phyloP scores from a whole-genome alignment of 2,113 vertebrate species.

The Steatornis caripensis region DNA sequence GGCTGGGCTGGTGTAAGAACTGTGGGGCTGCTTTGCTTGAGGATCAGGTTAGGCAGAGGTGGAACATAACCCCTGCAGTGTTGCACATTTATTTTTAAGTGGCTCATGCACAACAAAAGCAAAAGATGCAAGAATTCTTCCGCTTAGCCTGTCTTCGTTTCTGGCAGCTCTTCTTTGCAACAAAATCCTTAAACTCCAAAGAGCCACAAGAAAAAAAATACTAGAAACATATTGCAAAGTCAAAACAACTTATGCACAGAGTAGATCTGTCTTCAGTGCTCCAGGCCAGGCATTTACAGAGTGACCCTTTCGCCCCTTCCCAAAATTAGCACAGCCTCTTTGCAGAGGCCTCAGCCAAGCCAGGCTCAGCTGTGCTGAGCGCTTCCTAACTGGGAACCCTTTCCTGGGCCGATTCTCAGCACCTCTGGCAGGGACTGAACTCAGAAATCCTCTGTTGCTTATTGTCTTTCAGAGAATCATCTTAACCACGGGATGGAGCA shows the following conservation, averaged over 20 bases:
- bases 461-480: not conserved
- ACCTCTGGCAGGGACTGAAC: not conserved
- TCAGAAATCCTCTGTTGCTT: not conserved
- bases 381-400: conserved; percentile 36
- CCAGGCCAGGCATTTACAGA: conserved; percentile 6
- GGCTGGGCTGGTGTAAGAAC: not conserved
- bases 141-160: not conserved
- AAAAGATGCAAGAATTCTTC: not conserved
- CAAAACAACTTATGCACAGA: not conserved
- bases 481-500: not conserved
- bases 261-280: conserved; percentile 1
- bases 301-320: conserved; percentile 27
- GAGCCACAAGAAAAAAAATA: not conserved
- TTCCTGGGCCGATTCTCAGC: conserved; percentile 29
- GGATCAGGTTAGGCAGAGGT: not conserved
- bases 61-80: not conserved
- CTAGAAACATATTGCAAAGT: not conserved
- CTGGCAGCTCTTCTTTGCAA: not conserved
- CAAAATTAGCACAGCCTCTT: conserved; percentile 41
- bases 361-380: conserved; percentile 35
- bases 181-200: not conserved
- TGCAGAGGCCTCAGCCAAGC: not conserved
- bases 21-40: not conserved
- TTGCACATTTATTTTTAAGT: not conserved
- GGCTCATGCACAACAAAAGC: not conserved